Conservation (phyloP, 2,888 invertebrate genomes). For the Tiphia femorata region DNA sequence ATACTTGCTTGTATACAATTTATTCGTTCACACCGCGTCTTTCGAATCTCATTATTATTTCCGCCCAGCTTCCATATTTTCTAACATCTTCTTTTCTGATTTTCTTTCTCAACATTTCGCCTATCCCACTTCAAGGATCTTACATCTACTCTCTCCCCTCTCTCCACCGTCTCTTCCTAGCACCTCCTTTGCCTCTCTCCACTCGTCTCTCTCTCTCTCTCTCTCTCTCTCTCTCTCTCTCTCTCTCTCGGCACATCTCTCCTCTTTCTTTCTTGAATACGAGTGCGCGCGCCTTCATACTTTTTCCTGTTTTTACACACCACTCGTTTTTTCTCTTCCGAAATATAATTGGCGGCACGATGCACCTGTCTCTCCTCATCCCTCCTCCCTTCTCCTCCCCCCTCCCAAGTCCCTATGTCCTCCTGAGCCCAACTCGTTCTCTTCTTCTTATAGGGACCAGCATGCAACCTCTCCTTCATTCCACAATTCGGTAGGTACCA, state of each 20-base stretch:
- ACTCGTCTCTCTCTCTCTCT: slow-evolving; percentile 20
- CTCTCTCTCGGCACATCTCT: slow-evolving; percentile 22
- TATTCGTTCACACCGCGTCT: too few species aligned
- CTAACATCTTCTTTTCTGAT: too few species aligned
- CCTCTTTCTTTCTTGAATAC: slow-evolving; percentile 24
- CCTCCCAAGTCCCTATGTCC: slow-evolving; percentile 37
- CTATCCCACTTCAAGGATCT: too few species aligned
- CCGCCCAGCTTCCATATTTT: too few species aligned
- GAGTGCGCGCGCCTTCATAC: slow-evolving; percentile 42
- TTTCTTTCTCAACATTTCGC: too few species aligned
- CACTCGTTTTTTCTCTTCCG: slow-evolving; percentile 56
- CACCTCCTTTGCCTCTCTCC: slow-evolving; percentile 23
- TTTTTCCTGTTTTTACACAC: slow-evolving; percentile 51
- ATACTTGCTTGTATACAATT: too few species aligned
- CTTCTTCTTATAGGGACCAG: slow-evolving; percentile 47
- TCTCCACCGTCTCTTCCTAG: slow-evolving; percentile 10
- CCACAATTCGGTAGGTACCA: neutral
- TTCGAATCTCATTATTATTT: too few species aligned
- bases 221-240: slow-evolving; percentile 19
- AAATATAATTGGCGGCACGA: slow-evolving; percentile 69
- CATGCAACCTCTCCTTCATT: slow-evolving; percentile 1
- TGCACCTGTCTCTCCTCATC: slow-evolving; percentile 65
- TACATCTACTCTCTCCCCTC: neutral
- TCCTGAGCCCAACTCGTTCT: slow-evolving; percentile 35
- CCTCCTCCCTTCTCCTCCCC: slow-evolving; percentile 36